Evolutionary conservation across 2,797 vertebrate genomes (phyloP).

Genomic region (Heterohyrax brucei): DNA sequence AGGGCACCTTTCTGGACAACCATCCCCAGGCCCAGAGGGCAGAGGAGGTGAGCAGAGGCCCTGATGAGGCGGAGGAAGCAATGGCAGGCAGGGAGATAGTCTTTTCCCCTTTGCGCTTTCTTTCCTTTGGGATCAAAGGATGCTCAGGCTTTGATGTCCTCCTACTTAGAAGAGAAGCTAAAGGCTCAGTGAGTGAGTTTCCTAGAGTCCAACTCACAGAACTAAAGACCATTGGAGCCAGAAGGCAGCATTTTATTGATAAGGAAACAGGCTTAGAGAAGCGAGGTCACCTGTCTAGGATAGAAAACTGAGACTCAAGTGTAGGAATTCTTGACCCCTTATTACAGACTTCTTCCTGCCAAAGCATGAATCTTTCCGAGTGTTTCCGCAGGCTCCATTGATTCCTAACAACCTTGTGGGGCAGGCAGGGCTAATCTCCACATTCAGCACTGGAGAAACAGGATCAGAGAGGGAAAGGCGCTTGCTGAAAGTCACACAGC

Average conservation of each 20-base stretch:
- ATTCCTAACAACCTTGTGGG: accelerated
- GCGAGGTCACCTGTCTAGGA: neutral
- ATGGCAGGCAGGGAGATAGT: neutral
- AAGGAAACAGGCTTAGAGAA: conserved; percentile 51
- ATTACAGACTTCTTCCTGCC: conserved; percentile 12
- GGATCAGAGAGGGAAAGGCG: neutral
- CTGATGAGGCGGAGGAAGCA: neutral
- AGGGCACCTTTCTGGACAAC: conserved; percentile 96
- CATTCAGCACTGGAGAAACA: neutral
- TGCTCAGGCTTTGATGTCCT: neutral
- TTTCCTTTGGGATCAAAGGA: neutral
- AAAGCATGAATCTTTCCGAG: neutral
- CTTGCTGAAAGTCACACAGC: neutral
- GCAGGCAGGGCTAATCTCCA: neutral
- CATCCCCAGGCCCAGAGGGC: conserved; percentile 94
- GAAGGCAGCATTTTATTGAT: conserved; percentile 41
- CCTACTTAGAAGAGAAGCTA: neutral
- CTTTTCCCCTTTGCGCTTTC: neutral
- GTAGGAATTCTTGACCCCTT: neutral
- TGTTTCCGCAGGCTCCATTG: neutral
- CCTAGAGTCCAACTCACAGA: neutral
- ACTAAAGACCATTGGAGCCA: neutral
- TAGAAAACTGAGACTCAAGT: neutral
- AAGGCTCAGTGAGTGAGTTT: neutral
- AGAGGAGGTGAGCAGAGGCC: conserved; percentile 93